A percentile compares a stretch with the other conserved stretches of the same genome.
These are phyloP conservation scores for Oscarella lobularis DNA, from an alignment of 37 sponge, comb jelly and placozoan species.

Conservation along the genomic window DNA sequence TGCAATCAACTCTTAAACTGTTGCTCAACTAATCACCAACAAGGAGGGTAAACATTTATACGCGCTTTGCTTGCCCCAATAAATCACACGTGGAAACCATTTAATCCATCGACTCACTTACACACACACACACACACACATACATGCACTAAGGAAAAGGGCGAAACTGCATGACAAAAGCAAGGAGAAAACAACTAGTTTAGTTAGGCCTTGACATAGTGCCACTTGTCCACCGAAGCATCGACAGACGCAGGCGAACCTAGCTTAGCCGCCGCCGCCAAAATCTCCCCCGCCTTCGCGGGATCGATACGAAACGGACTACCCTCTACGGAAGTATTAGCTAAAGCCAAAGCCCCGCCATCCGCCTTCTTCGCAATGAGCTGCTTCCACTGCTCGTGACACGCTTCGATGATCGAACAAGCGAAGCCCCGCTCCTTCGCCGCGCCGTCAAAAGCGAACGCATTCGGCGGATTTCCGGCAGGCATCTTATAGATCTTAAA, in stretches of 20 bases:
- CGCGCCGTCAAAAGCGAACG: conserved; percentile 74
- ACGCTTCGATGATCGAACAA: conserved; percentile 30
- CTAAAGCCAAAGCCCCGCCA: not conserved
- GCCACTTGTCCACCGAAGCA: conserved; percentile 42
- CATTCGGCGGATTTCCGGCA: conserved; percentile 77
- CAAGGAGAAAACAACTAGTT: too few species aligned
- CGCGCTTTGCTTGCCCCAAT: too few species aligned
- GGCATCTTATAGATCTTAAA: conserved; percentile 94
- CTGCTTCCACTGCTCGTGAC: conserved; percentile 62
- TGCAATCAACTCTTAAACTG: too few species aligned
- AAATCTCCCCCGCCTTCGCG: conserved; percentile 17
- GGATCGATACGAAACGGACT: conserved; percentile 14
- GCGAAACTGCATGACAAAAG: too few species aligned
- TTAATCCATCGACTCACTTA: too few species aligned
- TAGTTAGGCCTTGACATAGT: too few species aligned
- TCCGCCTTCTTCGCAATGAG: conserved; percentile 27
- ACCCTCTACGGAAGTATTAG: conserved; percentile 16
- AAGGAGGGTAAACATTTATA: too few species aligned
- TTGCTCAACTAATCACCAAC: too few species aligned
- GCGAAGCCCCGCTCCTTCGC: conserved; percentile 60
- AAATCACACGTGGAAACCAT: too few species aligned
- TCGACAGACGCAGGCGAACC: conserved; percentile 24
- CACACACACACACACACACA: too few species aligned
- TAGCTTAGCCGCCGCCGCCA: conserved; percentile 15
- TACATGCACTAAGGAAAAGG: too few species aligned